These are phyloP conservation scores for Lepidocolaptes lacrymiger DNA, from an alignment of 2,797 vertebrate genomes.

Conservation along the genomic window DNA sequence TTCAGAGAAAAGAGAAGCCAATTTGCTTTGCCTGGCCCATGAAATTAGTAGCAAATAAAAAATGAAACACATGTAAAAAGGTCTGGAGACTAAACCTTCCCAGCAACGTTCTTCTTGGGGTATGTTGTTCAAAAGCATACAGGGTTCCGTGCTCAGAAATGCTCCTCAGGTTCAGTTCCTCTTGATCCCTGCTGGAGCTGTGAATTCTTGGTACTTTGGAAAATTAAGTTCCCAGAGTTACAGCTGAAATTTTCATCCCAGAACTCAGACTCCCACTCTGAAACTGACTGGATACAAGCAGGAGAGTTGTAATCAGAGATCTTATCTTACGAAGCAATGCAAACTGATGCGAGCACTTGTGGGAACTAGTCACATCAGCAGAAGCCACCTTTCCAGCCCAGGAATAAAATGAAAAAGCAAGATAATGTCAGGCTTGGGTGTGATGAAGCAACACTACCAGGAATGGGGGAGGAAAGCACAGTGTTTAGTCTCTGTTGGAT, in stretches of 20 bases:
- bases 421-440: neutral
- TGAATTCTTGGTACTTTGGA: neutral
- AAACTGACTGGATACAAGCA: neutral
- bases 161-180: neutral
- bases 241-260: neutral
- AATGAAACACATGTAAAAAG: constrained; percentile 16
- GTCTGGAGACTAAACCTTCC: constrained; percentile 19
- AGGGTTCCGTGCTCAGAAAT: neutral
- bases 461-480: neutral
- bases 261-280: neutral
- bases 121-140: neutral
- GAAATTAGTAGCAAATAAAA: constrained; percentile 54
- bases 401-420: neutral
- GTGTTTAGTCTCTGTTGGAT: neutral
- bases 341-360: neutral
- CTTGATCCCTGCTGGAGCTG: neutral
- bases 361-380: neutral
- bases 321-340: neutral
- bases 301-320: neutral
- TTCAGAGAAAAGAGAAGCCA: constrained; percentile 51
- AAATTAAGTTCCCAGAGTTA: neutral
- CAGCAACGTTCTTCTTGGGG: neutral
- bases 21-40: constrained; percentile 40
- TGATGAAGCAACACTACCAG: neutral
- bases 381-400: neutral